Base-by-base conservation (phyloP, 1,140 invertebrate genomes). In the Globodera ellingtonae region DNA sequence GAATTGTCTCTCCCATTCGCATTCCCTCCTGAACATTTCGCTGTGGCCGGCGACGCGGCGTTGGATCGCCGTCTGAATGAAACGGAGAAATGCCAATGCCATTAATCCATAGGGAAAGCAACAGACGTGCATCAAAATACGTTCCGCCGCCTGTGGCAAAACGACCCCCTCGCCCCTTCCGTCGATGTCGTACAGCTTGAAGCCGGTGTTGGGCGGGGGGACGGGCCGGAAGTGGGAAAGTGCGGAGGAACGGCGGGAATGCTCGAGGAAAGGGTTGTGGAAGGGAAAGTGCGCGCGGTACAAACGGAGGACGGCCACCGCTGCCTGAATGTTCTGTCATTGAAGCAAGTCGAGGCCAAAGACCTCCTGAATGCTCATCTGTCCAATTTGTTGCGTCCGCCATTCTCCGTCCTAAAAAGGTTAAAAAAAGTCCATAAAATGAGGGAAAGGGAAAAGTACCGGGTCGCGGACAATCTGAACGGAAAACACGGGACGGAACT, bases 111-210 rank as follows among this genome's bases (percentile, higher is more conserved):
- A 10, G 56, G 21, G 56, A n/a, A 76, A 18, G 9, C 47, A 8
- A 21, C 13, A 24, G 24, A 77, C 75, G 15, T 77, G 75, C 75
- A 77, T 77, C 50, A 77, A 67, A 47, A 85, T 84, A 13, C 72
- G 65, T 15, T 69, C 81, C 56, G 69, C 75, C 48, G 52, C 69
- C 78, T 83, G 81, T 24, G 84, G 65, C n/a, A 83, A 24, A 35
- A 70, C 71, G 21, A 72, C 71, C 18, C 76, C 62, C 44, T 84
- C 66, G 52, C 83, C 69, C 72, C 56, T 46, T 46, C 82, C 82
- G 62, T 84, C 82, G 70, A 84, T 84, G 46, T 84, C 82, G 71
- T 84, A 84, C 47, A 84, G n/a, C 44, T 84, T 84, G 67, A 84
- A 84, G 8, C 83, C 83, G 10, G 74, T 44, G 18, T 65, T 70